These are phyloP conservation scores for Dendropsophus ebraccatus DNA, from an alignment of 2,113 vertebrate genomes.

Conservation along the genomic window DNA sequence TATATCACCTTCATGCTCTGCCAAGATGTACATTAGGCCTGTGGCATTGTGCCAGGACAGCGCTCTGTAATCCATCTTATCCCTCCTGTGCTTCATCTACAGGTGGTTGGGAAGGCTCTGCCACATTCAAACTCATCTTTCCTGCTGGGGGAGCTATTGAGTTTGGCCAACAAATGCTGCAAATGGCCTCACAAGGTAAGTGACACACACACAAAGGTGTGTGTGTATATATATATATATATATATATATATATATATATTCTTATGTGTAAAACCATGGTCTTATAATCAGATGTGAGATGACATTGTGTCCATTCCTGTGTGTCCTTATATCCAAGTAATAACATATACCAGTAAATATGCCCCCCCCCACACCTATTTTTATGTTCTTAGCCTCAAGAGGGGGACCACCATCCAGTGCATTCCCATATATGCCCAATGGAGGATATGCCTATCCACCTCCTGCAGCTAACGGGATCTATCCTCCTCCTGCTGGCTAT, in stretches of 20 bases:
- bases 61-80: background rate
- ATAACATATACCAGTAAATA: background rate
- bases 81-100: conserved; percentile 39
- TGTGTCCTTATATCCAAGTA: no score
- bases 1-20: background rate
- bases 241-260: background rate
- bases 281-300: no score
- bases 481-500: conserved; percentile 80
- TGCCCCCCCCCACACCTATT: background rate
- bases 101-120: conserved; percentile 95
- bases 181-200: conserved; percentile 92
- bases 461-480: conserved; percentile 84
- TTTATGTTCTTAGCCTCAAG: conserved; percentile 78
- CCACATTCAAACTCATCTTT: conserved; percentile 87
- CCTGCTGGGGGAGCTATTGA: conserved; percentile 92
- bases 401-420: conserved; percentile 84
- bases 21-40: background rate
- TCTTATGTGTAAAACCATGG: background rate
- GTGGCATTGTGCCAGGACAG: background rate
- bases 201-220: background rate
- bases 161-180: conserved; percentile 94
- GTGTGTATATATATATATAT: no score
- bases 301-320: no score
- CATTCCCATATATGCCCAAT: conserved; percentile 90
- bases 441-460: conserved; percentile 84